Conservation (phyloP, 2,113 vertebrate species). For the Sarotherodon lohbergeri region DNA sequence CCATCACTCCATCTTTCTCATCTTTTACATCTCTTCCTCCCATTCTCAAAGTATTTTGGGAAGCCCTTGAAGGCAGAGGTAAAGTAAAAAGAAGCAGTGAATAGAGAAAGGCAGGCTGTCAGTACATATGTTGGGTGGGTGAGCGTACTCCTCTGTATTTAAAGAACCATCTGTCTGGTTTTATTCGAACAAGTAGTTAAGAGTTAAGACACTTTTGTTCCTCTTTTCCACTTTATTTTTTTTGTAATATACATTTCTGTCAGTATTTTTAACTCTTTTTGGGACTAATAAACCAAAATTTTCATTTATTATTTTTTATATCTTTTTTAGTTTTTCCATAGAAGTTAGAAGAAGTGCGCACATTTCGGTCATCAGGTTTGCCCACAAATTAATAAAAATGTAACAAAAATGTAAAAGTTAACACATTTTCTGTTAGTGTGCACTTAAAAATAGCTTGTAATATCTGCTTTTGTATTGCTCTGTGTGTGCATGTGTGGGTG, state of each 20-base stretch:
- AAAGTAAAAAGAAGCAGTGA: constrained; percentile 25
- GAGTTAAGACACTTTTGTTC: constrained; percentile 39
- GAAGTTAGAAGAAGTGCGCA: background rate
- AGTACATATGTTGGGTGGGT: constrained; percentile 70
- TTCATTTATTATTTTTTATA: background rate
- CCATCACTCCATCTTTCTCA: background rate
- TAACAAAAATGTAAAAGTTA: background rate
- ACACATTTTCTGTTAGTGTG: background rate
- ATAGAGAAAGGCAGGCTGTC: constrained; percentile 36
- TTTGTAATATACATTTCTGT: background rate
- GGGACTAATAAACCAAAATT: background rate
- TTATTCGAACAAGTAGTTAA: constrained; percentile 81
- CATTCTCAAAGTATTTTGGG: background rate
- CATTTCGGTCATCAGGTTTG: background rate
- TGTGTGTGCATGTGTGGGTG: background rate
- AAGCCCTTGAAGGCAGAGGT: constrained; percentile 36
- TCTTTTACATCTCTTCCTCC: background rate
- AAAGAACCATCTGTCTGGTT: constrained; percentile 92
- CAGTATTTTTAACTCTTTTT: background rate
- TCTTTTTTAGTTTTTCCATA: background rate
- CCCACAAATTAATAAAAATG: background rate
- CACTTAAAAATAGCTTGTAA: background rate
- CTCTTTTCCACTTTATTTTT: background rate
- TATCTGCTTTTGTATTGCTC: background rate
- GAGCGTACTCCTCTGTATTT: constrained; percentile 70